phyloP scores from a whole-genome alignment of 1,140 invertebrate genomes.

The Drosophila nannoptera region DNA sequence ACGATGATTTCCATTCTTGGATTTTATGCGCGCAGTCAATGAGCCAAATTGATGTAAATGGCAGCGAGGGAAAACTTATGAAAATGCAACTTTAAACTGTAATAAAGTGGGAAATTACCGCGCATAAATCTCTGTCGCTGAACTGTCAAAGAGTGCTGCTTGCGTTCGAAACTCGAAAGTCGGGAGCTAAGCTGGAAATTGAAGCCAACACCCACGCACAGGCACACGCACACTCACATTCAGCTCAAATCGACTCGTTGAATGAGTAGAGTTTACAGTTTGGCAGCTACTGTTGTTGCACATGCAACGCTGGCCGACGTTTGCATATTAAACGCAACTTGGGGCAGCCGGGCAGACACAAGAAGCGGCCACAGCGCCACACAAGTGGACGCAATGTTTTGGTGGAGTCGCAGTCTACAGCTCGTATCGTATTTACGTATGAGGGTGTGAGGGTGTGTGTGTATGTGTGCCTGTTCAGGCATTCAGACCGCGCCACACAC shows the following conservation, averaged over 20 bases:
- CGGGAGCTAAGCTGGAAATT: constrained; percentile 4
- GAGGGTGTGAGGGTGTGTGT: background rate
- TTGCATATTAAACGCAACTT: constrained; percentile 58
- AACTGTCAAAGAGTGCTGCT: constrained; percentile 54
- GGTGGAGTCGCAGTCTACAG: constrained; percentile 2
- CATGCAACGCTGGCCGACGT: constrained; percentile 7
- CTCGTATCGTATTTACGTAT: constrained; percentile 17
- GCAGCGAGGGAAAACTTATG: constrained; percentile 62
- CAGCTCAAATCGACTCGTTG: constrained; percentile 4
- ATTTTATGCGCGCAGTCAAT: constrained; percentile 31
- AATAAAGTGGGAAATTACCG: constrained; percentile 77
- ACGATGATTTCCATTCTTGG: background rate
- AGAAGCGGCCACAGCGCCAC: constrained; percentile 35
- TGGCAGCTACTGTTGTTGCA: constrained; percentile 58
- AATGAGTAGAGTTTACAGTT: constrained; percentile 71
- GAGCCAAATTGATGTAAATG: constrained; percentile 62
- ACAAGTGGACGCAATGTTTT: constrained; percentile 43
- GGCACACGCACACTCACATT: constrained; percentile 24
- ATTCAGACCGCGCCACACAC: constrained; percentile 51
- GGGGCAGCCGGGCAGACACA: constrained; percentile 12
- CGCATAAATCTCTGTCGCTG: constrained; percentile 72
- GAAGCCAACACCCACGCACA: constrained; percentile 64
- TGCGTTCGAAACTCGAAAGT: constrained; percentile 25
- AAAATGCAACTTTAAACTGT: constrained; percentile 77
- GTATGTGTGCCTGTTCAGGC: constrained; percentile 40